Percentiles rank a stretch among this genome's conserved stretches.
Conservation (phyloP, 1,140 invertebrate genomes). For the Psix sp. region DNA sequence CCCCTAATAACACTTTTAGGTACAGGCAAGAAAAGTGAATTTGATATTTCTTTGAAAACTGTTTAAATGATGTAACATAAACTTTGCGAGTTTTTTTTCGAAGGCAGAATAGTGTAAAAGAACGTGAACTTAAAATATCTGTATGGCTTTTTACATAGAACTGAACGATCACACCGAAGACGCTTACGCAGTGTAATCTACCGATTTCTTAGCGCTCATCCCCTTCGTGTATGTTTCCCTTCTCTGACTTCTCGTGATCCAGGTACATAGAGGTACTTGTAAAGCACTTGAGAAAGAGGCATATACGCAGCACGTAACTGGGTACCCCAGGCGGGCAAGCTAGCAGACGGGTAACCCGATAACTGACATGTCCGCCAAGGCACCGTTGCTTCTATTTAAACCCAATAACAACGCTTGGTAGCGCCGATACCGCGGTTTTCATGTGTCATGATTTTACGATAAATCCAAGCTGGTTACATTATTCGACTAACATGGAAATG, state of each 20-base stretch:
- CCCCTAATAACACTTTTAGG: too few relatives aligned
- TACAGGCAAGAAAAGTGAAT: too few relatives aligned
- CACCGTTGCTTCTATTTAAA: slow-evolving; percentile 69
- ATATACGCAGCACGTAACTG: slow-evolving; percentile 59
- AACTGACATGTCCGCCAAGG: slow-evolving; percentile 70
- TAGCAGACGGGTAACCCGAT: slow-evolving; percentile 67
- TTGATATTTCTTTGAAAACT: too few relatives aligned
- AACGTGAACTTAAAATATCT: too few relatives aligned
- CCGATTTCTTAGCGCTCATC: slow-evolving; percentile 38
- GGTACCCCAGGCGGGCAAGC: slow-evolving; percentile 54
- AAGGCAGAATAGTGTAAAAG: too few relatives aligned
- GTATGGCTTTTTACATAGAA: too few relatives aligned
- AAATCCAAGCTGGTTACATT: slow-evolving; percentile 44
- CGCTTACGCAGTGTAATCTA: slow-evolving; percentile 32
- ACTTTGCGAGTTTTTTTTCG: too few relatives aligned
- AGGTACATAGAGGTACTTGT: slow-evolving; percentile 60
- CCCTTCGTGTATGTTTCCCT: slow-evolving; percentile 20
- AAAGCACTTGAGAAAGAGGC: slow-evolving; percentile 46
- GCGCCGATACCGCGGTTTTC: slow-evolving; percentile 54
- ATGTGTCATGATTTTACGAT: slow-evolving; percentile 53
- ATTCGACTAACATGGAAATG: slow-evolving; percentile 48
- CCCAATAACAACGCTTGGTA: slow-evolving; percentile 72
- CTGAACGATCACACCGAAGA: too few relatives aligned
- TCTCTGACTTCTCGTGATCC: slow-evolving; percentile 45
- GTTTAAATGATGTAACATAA: too few relatives aligned